Percentiles rank a stretch among this genome's conserved stretches.
These are phyloP conservation scores for Huso huso DNA, from an alignment of 2,797 vertebrate genomes.

Conservation along the genomic window DNA sequence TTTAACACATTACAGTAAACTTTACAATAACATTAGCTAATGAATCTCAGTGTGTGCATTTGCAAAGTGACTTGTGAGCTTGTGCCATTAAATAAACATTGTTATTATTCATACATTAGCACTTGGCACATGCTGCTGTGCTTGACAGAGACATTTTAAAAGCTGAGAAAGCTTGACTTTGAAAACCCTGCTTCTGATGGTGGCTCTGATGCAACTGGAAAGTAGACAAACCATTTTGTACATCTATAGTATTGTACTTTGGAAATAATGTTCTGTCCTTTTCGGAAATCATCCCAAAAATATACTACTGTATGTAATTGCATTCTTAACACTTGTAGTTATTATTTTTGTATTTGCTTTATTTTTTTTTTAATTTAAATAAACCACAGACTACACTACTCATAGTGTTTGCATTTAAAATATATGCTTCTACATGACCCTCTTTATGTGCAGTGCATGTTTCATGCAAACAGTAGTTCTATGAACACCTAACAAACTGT, in stretches of 20 bases:
- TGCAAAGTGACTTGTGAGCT: not conserved
- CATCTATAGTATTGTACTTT: too few relatives aligned
- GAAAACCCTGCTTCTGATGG: constrained; percentile 30
- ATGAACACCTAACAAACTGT: not conserved
- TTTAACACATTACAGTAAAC: not conserved
- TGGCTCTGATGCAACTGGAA: constrained; percentile 39
- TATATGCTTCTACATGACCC: too few relatives aligned
- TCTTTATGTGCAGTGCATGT: too few relatives aligned
- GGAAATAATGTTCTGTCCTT: not conserved
- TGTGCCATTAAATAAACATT: not conserved
- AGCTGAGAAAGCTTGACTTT: constrained; percentile 42
- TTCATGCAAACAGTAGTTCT: too few relatives aligned
- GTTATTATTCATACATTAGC: not conserved
- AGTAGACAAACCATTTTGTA: too few relatives aligned
- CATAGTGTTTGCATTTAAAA: too few relatives aligned
- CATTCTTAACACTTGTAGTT: too few relatives aligned
- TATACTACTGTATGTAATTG: too few relatives aligned
- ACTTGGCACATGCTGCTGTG: constrained; percentile 17
- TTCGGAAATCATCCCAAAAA: too few relatives aligned
- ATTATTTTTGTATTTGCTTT: too few relatives aligned
- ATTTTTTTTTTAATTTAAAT: too few relatives aligned
- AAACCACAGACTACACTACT: too few relatives aligned
- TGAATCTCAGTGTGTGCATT: not conserved
- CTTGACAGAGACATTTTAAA: constrained; percentile 34
- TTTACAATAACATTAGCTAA: not conserved